Conservation (phyloP, 1,140 invertebrate genomes). For the Drosophila suzukii region DNA sequence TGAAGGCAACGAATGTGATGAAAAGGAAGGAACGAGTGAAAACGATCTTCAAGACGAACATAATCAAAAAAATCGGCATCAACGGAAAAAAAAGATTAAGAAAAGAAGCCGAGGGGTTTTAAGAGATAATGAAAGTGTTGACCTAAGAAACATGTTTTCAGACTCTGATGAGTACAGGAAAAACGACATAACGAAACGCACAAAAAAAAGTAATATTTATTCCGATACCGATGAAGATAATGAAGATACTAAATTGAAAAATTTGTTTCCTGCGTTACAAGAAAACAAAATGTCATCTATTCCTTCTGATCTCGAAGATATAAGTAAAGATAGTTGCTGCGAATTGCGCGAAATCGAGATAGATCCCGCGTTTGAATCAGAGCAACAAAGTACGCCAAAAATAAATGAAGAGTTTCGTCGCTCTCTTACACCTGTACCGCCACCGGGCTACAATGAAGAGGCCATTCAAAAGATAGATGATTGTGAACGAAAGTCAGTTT, state of each 20-base stretch:
- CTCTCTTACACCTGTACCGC: slow-evolving; percentile 65
- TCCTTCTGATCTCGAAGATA: slow-evolving; percentile 76
- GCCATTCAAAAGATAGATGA: slow-evolving; percentile 32
- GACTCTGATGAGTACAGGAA: slow-evolving; percentile 66
- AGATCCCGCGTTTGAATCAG: slow-evolving; percentile 5
- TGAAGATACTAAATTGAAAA: slow-evolving; percentile 8
- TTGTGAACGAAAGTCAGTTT: slow-evolving; percentile 84
- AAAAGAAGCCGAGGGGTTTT: slow-evolving; percentile 16
- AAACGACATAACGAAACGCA: slow-evolving; percentile 29
- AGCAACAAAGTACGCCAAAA: slow-evolving; percentile 17
- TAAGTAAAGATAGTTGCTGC: slow-evolving; percentile 79
- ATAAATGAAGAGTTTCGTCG: slow-evolving; percentile 48
- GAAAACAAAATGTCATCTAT: slow-evolving; percentile 54
- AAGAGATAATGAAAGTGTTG: slow-evolving; percentile 5
- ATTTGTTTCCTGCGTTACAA: slow-evolving; percentile 4
- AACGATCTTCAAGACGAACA: slow-evolving; percentile 62
- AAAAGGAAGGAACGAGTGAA: slow-evolving; percentile 56
- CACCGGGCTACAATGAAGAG: slow-evolving; percentile 69
- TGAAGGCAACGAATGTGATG: slow-evolving; percentile 56
- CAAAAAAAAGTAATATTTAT: slow-evolving; percentile 69
- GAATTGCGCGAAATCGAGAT: slow-evolving; percentile 51
- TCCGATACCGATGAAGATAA: slow-evolving; percentile 70
- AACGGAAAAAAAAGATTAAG: slow-evolving; percentile 32
- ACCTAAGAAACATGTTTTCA: slow-evolving; percentile 41
- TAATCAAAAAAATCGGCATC: slow-evolving; percentile 20